These are phyloP conservation scores for Alfaro cultratus DNA, from an alignment of 2,797 vertebrate genomes.

Conservation along the genomic window DNA sequence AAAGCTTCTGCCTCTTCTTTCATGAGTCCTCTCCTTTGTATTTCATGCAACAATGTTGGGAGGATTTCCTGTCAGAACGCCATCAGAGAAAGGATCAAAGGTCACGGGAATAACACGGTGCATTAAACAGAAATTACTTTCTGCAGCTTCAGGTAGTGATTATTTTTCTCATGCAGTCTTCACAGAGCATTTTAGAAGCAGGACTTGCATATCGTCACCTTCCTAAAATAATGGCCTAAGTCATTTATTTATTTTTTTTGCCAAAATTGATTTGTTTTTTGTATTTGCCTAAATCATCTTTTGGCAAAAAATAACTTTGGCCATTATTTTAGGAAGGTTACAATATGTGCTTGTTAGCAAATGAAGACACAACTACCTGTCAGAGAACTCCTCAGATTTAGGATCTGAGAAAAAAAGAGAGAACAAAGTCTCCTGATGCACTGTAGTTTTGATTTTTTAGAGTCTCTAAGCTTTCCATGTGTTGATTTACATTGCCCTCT, in stretches of 20 bases:
- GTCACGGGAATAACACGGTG: neutral
- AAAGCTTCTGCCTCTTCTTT: neutral
- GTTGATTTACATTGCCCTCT: constrained; percentile 32
- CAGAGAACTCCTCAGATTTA: neutral
- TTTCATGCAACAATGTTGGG: constrained; percentile 18
- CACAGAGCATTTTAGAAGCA: neutral
- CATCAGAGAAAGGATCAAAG: neutral
- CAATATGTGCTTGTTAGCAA: neutral
- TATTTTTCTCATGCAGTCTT: neutral
- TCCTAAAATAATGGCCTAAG: too few species aligned
- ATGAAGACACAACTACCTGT: neutral
- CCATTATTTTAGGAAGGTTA: too few species aligned
- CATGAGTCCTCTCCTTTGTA: constrained; percentile 21
- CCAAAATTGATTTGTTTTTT: too few species aligned
- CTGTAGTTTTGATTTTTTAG: neutral
- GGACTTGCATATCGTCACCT: neutral
- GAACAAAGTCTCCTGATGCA: neutral
- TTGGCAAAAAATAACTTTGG: too few species aligned
- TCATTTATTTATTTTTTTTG: too few species aligned
- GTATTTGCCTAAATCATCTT: too few species aligned
- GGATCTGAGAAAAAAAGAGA: neutral
- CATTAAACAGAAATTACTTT: neutral
- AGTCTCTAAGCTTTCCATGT: neutral
- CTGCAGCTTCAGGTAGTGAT: neutral
- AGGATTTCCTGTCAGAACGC: constrained; percentile 14